Conservation (phyloP, 2,888 invertebrate species). For the Muscina levida region DNA sequence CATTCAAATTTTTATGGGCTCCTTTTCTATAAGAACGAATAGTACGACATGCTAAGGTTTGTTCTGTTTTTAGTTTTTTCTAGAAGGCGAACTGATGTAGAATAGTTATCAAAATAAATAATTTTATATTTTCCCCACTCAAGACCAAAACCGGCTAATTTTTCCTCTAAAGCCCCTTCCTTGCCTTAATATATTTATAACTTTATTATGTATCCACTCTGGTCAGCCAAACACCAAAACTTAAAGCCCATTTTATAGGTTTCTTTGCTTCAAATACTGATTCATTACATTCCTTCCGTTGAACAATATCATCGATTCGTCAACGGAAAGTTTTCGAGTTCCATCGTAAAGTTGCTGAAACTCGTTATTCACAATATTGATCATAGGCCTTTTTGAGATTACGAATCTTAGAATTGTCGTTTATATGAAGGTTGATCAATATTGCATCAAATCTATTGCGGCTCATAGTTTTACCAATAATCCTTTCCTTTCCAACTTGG, state of each 20-base stretch:
- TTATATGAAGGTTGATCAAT: slow-evolving; percentile 47
- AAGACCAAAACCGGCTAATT: slow-evolving; percentile 31
- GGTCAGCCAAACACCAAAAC: slow-evolving; percentile 28
- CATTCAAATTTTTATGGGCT: slow-evolving; percentile 27
- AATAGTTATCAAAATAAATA: slow-evolving; percentile 51
- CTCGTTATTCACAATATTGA: slow-evolving; percentile 49
- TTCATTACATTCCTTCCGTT: slow-evolving; percentile 35
- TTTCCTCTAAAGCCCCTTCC: slow-evolving; percentile 31
- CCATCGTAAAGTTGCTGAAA: slow-evolving; percentile 39
- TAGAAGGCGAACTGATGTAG: slow-evolving; percentile 51
- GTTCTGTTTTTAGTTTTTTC: slow-evolving; percentile 42
- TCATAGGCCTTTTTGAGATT: slow-evolving; percentile 32
- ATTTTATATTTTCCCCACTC: slow-evolving; percentile 41
- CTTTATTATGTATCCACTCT: slow-evolving; percentile 34
- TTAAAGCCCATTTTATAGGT: slow-evolving; percentile 13
- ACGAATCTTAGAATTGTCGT: slow-evolving; percentile 54
- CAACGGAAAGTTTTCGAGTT: slow-evolving; percentile 36
- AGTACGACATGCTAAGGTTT: slow-evolving; percentile 39
- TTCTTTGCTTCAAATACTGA: slow-evolving; percentile 26
- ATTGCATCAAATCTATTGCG: slow-evolving; percentile 50
- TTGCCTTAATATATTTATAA: slow-evolving; percentile 38
- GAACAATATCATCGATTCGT: slow-evolving; percentile 49
- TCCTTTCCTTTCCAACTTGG: slow-evolving; percentile 51
- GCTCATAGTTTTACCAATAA: slow-evolving; percentile 53
- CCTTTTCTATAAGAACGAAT: slow-evolving; percentile 42